Evolutionary conservation across 2,797 vertebrate species (phyloP).

Genomic region (Mormyrus proboscirostris): DNA sequence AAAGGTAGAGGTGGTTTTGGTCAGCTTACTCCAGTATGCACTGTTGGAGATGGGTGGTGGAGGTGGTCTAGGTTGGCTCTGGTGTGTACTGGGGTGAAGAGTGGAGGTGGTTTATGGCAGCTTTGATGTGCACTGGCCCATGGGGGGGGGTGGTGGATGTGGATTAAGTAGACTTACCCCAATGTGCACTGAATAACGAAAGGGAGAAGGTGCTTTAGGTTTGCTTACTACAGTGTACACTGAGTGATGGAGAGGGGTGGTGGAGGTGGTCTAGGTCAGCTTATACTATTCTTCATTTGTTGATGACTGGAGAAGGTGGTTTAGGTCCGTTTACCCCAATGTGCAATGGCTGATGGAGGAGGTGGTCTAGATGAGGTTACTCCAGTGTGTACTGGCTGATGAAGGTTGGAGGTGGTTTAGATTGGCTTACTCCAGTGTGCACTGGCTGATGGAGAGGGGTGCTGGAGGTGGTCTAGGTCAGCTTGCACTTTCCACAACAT

Average conservation of each 20-base stretch:
- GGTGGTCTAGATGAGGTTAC: not conserved
- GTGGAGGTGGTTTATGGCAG: not conserved
- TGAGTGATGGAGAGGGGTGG: not conserved
- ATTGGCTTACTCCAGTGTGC: not conserved
- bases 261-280: not conserved
- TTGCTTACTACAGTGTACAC: not conserved
- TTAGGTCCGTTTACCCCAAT: not conserved
- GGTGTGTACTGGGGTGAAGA: not conserved
- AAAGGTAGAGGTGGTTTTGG: not conserved
- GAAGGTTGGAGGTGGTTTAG: not conserved
- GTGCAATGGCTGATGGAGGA: not conserved
- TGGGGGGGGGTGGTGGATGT: not conserved
- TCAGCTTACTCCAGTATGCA: not conserved
- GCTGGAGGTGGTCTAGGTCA: not conserved
- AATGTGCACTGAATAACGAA: not conserved
- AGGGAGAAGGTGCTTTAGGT: no score
- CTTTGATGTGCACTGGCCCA: not conserved
- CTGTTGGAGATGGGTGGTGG: not conserved
- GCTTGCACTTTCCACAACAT: not conserved
- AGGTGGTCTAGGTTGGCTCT: not conserved
- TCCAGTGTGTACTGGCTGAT: no score
- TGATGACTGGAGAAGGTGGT: not conserved
- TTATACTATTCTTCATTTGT: not conserved
- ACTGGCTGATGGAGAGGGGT: not conserved
- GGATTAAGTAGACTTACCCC: not conserved